Conservation (phyloP, 2,888 invertebrate species). For the Epirrita christyi region DNA sequence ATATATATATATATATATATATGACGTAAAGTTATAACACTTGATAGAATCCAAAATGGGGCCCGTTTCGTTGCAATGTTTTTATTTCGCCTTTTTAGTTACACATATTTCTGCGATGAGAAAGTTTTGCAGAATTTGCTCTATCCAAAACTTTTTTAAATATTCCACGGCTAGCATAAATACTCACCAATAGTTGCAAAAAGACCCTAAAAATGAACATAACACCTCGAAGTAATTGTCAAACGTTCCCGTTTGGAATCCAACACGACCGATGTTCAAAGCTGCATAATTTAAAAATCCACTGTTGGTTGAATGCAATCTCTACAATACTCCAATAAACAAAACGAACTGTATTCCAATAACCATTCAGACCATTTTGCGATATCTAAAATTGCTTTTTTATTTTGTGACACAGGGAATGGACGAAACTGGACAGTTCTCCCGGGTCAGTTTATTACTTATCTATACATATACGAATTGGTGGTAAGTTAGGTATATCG, state of each 20-base stretch:
- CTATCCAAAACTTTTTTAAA: too few relatives aligned
- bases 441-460: constrained; percentile 30
- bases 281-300: constrained; percentile 43
- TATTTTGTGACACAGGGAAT: constrained; percentile 30
- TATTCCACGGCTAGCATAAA: too few relatives aligned
- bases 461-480: constrained; percentile 21
- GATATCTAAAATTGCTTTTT: constrained; percentile 16
- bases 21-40: too few relatives aligned
- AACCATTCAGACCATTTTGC: constrained; percentile 21
- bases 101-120: too few relatives aligned
- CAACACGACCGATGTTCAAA: constrained; percentile 33
- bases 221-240: constrained; percentile 36
- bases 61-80: too few relatives aligned
- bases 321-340: constrained; percentile 13
- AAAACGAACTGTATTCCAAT: constrained; percentile 17
- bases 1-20: too few relatives aligned
- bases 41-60: too few relatives aligned
- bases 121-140: too few relatives aligned
- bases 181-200: background rate
- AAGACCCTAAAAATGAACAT: constrained; percentile 1
- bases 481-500: constrained; percentile 24
- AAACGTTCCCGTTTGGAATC: constrained; percentile 37
- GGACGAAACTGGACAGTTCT: constrained; percentile 27
- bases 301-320: constrained; percentile 29
- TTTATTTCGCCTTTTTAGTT: too few relatives aligned